Conservation (phyloP, 2,113 vertebrate species). For the Harpagus bidentatus region DNA sequence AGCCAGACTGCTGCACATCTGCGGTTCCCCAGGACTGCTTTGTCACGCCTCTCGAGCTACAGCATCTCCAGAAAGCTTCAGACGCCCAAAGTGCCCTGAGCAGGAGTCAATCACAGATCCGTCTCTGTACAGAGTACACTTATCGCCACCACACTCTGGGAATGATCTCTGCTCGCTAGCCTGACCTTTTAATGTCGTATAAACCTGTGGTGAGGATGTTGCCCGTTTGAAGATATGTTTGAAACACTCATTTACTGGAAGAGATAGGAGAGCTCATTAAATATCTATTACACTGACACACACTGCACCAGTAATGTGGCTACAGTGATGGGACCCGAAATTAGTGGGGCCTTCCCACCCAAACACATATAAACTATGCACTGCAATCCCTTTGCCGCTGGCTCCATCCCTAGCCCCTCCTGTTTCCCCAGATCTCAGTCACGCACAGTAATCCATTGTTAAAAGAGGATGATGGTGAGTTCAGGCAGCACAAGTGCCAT, state of each 20-base stretch:
- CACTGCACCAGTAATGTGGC: background rate
- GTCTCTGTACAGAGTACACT: accelerated
- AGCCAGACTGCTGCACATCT: background rate
- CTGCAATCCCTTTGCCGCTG: background rate
- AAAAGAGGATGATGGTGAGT: background rate
- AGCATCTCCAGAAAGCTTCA: background rate
- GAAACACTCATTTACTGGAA: background rate
- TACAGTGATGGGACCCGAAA: accelerated
- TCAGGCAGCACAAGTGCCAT: background rate
- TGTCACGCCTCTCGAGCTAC: background rate
- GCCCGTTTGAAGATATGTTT: background rate
- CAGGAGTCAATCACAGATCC: background rate
- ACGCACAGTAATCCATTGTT: background rate
- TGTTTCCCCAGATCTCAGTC: background rate
- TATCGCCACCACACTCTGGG: background rate
- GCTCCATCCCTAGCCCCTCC: background rate
- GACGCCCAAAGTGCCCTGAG: background rate
- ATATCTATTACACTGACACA: background rate
- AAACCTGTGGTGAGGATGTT: background rate
- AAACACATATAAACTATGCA: accelerated
- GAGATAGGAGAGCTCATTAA: background rate
- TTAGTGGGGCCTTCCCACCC: background rate
- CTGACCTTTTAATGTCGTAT: background rate
- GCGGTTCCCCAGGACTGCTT: background rate
- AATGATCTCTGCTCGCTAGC: background rate